These are phyloP conservation scores for Cyanistes caeruleus DNA, from an alignment of 2,113 vertebrate genomes.

Conservation along the genomic window DNA sequence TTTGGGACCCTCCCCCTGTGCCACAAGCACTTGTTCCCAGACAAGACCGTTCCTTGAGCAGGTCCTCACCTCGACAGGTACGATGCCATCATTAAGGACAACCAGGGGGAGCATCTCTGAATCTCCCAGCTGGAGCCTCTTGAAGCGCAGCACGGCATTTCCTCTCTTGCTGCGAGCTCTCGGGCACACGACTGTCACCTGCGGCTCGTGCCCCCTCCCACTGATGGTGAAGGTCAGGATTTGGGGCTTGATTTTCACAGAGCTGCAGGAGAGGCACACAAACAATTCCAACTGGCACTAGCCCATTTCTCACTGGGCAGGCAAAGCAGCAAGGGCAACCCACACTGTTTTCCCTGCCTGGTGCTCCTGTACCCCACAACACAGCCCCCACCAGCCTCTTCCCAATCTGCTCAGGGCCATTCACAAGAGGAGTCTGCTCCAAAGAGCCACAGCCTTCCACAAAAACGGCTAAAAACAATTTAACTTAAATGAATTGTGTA, in stretches of 20 bases:
- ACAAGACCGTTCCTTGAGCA: not conserved
- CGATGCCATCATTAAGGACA: constrained; percentile 78
- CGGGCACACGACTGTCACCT: constrained; percentile 78
- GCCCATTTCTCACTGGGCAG: not conserved
- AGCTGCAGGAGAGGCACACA: constrained; percentile 41
- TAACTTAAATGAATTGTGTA: not conserved
- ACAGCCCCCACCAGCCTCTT: not conserved
- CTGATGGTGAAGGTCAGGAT: constrained; percentile 79
- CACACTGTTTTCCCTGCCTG: not conserved
- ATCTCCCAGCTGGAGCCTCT: constrained; percentile 74
- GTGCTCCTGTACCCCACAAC: not conserved
- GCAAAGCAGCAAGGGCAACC: not conserved
- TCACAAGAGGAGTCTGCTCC: not conserved
- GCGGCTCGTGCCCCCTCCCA: constrained; percentile 85
- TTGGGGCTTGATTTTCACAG: constrained; percentile 14
- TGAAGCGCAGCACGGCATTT: constrained; percentile 82
- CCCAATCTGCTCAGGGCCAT: not conserved
- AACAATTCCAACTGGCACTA: not conserved
- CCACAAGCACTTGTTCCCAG: not conserved
- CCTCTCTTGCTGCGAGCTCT: constrained; percentile 69
- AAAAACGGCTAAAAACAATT: not conserved
- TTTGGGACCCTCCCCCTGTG: not conserved
- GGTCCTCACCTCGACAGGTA: constrained; percentile 80
- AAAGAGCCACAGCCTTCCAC: not conserved
- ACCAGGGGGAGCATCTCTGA: constrained; percentile 76